Base-by-base conservation (phyloP, 2,888 invertebrate species). In the Choristoneura rosaceana region DNA sequence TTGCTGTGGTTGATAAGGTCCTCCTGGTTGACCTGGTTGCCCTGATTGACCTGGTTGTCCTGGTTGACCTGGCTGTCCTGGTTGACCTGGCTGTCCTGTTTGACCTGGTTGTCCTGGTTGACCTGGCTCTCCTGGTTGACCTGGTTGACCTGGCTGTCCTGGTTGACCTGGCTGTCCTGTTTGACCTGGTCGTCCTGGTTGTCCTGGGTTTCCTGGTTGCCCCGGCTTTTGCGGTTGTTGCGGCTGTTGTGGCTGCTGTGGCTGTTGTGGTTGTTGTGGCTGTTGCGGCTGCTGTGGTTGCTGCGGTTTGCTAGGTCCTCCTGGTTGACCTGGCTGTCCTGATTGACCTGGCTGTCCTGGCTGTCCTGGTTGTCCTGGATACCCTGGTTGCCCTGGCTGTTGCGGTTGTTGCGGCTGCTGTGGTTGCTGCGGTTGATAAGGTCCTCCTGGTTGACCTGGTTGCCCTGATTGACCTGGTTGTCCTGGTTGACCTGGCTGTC, bases 101-200 rank as follows among this genome's bases (percentile, higher is more conserved):
- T 34, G 34, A 34, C 34, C 34, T 47, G 34, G 68, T 1, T 25
- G 25, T 25, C 25, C 25, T 25, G 25, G 25, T 25, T 25, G 25
- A 25, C 25, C 25, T 25, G 25, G 25, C 25, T 25, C 1, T 25
- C 25, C 25, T 25, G 25, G 25, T 2, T 25, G 25, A 25, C 50
- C 61, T 60, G 61, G 69, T 10, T 15, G 38, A 2, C 38, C 38
- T 25, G 61, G 61, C n/a, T 10, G 0, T 52, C 63, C 63, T 63
- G 52, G 55, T 12, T n/a, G 14, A 1, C 55, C 63, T 25, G 47
- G 38, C 2, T n/a, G 3, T 0, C 50, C 62, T 43, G 62, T 55
- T 43, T n/a, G 12, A 3, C 43, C 69, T 25, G 62, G 64, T 1
- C n/a, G n/a, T 0, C 50, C 50, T 47, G 50, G 38, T 0, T 34